phyloP scores from a whole-genome alignment of 1,140 invertebrate species.

The Rhagoletis pomonella region DNA sequence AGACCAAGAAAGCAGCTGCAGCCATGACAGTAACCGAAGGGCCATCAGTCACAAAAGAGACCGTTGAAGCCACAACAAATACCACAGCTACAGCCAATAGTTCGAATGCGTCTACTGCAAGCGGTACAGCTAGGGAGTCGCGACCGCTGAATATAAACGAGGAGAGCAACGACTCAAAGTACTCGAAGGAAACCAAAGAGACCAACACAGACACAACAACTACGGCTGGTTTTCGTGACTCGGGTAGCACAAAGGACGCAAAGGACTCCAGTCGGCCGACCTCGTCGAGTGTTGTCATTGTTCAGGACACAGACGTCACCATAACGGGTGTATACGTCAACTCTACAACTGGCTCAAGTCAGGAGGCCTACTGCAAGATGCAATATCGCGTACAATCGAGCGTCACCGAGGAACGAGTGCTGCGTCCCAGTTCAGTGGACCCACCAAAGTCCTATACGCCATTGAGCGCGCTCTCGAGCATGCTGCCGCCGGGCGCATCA shows the following conservation, averaged over 20 bases:
- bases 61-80: not conserved
- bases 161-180: slow-evolving; percentile 74
- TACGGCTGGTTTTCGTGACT: slow-evolving; percentile 65
- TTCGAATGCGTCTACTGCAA: slow-evolving; percentile 46
- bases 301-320: slow-evolving; percentile 89
- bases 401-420: slow-evolving; percentile 72
- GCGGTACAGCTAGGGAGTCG: slow-evolving; percentile 27
- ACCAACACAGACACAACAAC: slow-evolving; percentile 76
- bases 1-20: not conserved
- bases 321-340: slow-evolving; percentile 88
- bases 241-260: slow-evolving; percentile 67
- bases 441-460: slow-evolving; percentile 88
- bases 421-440: slow-evolving; percentile 85
- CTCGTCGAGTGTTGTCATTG: slow-evolving; percentile 79
- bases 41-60: not conserved
- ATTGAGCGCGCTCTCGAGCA: slow-evolving; percentile 87
- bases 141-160: slow-evolving; percentile 64
- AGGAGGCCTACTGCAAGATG: slow-evolving; percentile 89
- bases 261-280: slow-evolving; percentile 71
- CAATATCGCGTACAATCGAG: slow-evolving; percentile 80
- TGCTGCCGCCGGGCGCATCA: slow-evolving; percentile 85
- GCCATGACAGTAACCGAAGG: not conserved
- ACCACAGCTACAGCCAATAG: slow-evolving; percentile 51
- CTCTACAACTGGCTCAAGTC: slow-evolving; percentile 83
- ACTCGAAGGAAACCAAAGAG: slow-evolving; percentile 77